A percentile compares a stretch with the other conserved stretches of the same genome.
Conservation (phyloP, 2,797 vertebrate genomes). For the Rhinoraja longicauda region DNA sequence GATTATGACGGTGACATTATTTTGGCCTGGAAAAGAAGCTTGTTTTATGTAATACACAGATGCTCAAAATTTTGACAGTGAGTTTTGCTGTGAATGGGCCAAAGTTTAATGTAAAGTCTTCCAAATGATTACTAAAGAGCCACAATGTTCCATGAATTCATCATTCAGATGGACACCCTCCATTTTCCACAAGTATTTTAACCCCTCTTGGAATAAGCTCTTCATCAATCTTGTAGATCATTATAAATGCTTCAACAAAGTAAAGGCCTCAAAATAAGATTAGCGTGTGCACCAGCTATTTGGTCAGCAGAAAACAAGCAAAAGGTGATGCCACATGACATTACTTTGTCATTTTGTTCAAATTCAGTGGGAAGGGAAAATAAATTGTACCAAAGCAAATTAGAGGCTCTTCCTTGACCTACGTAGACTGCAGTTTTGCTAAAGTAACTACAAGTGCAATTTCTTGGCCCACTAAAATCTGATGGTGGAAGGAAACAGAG, state of each 20-base stretch:
- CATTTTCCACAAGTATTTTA: slow-evolving; percentile 33
- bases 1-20: background rate
- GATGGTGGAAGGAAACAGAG: background rate
- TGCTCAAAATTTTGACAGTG: background rate
- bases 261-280: background rate
- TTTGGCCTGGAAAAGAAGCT: slow-evolving; percentile 1
- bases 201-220: background rate
- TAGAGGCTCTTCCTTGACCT: slow-evolving; percentile 31
- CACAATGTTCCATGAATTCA: background rate
- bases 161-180: slow-evolving; percentile 27
- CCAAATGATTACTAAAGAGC: background rate
- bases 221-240: background rate
- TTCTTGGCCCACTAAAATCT: background rate
- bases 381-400: slow-evolving; percentile 1
- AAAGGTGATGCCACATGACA: background rate
- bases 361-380: background rate
- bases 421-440: slow-evolving; percentile 27
- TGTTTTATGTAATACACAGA: background rate
- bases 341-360: background rate
- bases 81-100: background rate
- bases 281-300: background rate
- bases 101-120: background rate
- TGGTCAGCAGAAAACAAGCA: slow-evolving; percentile 25
- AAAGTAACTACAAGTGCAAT: background rate
- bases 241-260: background rate